Base-by-base conservation (phyloP, 2,797 vertebrate genomes). In the Hyperoplus lanceolatus region DNA sequence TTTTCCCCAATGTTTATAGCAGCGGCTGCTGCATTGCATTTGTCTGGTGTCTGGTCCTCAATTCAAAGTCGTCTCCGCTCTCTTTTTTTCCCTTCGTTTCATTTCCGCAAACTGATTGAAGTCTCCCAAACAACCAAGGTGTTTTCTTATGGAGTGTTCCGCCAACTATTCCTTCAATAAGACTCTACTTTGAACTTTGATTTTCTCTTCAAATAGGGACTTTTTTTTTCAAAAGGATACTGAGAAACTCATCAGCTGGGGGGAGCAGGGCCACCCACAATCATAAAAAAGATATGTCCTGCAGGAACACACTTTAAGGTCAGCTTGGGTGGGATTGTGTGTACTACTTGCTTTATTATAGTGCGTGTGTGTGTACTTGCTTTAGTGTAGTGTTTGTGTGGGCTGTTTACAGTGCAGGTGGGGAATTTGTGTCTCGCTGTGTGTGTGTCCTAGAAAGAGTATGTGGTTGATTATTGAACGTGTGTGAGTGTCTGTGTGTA, bases 271-370 rank as follows among this genome's bases (percentile, higher is more conserved):
- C 88, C 87, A 81, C 78, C 58, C 87, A 81, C 78, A 56, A 63
- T 89, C 90, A 87, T 93, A 90, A 92, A 93, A 93, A 92, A 90
- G 91, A 93, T 91, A 91, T 85, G 90, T 84, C 86, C 87, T 90
- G 80, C 74, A 94, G 89, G 89, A 90, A 84, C 80, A 88, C 85
- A 69, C 81, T 93, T 92, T 93, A 90, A 87, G 89, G 89, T 91
- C 87, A 87, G 75, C 85, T 71, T 71, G 59, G 70, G 78, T 75
- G 55, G 74, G 82, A 73, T 86, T 84, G 84, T 85, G 84, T 87
- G 81, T 58, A 63, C 76, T 66, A 46, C 87, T 77, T 84, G 69
- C 71, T 88, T 91, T 87, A 85, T 88, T 87, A 21, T 21, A 21
- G 78, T 75, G 55, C 73, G 82, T 70, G 84, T 87, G 81, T 58